These are phyloP conservation scores for Drosophila eohydei DNA, from an alignment of 2,888 invertebrate genomes.

Conservation along the genomic window DNA sequence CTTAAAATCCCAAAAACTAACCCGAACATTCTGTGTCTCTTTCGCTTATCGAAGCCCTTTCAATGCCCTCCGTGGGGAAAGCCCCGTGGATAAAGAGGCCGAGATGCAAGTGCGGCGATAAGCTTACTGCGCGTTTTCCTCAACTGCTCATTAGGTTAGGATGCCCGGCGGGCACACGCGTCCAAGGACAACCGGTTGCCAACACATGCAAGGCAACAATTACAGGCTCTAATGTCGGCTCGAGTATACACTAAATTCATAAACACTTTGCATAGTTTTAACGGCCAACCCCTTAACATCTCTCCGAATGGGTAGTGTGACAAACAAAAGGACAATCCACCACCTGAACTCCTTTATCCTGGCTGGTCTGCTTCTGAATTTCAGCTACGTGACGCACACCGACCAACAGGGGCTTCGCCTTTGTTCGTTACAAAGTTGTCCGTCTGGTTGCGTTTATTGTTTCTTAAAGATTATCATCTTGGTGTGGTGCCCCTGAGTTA, in stretches of 20 bases:
- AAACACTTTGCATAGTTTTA: constrained; percentile 81
- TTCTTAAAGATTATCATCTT: constrained; percentile 75
- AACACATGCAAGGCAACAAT: constrained; percentile 66
- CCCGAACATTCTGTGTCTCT: constrained; percentile 28
- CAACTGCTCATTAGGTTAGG: constrained; percentile 77
- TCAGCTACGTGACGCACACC: constrained; percentile 58
- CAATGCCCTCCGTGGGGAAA: constrained; percentile 50
- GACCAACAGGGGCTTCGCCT: constrained; percentile 22
- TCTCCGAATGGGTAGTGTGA: constrained; percentile 46
- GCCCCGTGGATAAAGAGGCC: constrained; percentile 24
- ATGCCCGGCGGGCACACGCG: constrained; percentile 35
- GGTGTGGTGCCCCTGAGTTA: constrained; percentile 54
- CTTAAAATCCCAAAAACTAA: constrained; percentile 63
- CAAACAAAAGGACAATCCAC: constrained; percentile 70
- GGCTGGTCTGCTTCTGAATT: constrained; percentile 58
- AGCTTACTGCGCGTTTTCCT: constrained; percentile 79
- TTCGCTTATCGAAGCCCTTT: constrained; percentile 69
- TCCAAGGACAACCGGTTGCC: constrained; percentile 47
- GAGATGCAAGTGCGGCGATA: constrained; percentile 75
- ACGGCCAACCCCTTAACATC: constrained; percentile 45
- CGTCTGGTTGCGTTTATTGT: constrained; percentile 57
- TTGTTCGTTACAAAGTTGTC: constrained; percentile 57
- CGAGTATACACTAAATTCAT: constrained; percentile 69
- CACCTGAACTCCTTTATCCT: constrained; percentile 41
- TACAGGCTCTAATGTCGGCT: constrained; percentile 45